A percentile compares a stretch with the other conserved stretches of the same genome.
phyloP scores from a whole-genome alignment of 2,888 invertebrate species.

The Ryuthela nishihirai region DNA sequence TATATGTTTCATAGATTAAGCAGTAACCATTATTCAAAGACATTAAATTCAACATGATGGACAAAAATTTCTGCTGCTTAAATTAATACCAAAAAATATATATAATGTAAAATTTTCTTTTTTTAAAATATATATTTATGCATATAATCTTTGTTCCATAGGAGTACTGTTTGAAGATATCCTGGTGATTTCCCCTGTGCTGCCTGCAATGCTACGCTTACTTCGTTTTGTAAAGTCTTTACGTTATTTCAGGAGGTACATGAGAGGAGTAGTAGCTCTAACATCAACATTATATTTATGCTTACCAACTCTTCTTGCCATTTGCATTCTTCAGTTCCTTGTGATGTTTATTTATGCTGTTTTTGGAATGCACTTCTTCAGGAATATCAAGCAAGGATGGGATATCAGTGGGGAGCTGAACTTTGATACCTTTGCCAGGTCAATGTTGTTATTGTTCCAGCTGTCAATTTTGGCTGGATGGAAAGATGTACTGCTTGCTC shows the following conservation, averaged over 20 bases:
- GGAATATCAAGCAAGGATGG: slow-evolving; percentile 24
- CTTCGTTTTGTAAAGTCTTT: slow-evolving; percentile 25
- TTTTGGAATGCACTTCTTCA: slow-evolving; percentile 25
- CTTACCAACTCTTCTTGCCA: slow-evolving; percentile 18
- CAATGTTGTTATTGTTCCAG: slow-evolving; percentile 28
- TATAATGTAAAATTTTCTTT: too few species aligned
- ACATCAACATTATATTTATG: slow-evolving; percentile 18
- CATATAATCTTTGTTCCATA: too few species aligned
- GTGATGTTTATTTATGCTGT: slow-evolving; percentile 32
- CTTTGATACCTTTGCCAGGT: slow-evolving; percentile 27
- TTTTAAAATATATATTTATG: too few species aligned
- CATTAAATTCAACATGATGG: too few species aligned
- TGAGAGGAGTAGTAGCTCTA: slow-evolving; percentile 24
- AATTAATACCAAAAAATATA: too few species aligned
- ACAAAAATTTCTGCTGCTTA: too few species aligned
- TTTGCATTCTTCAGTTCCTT: slow-evolving; percentile 20
- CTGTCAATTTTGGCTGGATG: slow-evolving; percentile 32
- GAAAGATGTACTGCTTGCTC: slow-evolving; percentile 24
- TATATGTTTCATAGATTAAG: too few species aligned
- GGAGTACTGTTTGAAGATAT: slow-evolving; percentile 26
- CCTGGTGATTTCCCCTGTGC: slow-evolving; percentile 24
- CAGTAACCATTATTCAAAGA: too few species aligned
- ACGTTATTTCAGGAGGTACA: slow-evolving; percentile 21
- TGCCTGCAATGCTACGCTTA: slow-evolving; percentile 30
- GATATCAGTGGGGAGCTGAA: slow-evolving; percentile 29